phyloP scores from a whole-genome alignment of 2,113 vertebrate species.

The Hypanus sabinus region DNA sequence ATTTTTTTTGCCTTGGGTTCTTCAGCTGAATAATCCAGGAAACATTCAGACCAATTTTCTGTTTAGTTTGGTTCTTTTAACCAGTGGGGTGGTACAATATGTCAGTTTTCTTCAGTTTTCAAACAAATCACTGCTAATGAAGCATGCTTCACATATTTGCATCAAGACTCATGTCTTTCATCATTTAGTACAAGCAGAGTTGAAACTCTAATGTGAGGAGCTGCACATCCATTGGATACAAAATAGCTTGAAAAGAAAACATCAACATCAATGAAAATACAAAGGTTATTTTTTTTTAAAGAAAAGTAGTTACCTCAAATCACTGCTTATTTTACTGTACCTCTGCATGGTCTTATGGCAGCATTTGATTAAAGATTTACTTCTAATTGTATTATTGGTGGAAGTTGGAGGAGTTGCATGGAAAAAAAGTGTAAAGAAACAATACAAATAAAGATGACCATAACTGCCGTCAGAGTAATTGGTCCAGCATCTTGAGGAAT shows the following conservation, averaged over 20 bases:
- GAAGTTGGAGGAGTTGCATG: too few species aligned
- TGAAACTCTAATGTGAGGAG: neutral
- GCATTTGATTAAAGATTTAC: neutral
- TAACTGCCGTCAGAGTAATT: neutral
- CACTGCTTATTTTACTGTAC: neutral
- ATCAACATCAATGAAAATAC: neutral
- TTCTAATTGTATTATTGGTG: neutral
- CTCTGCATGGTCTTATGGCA: neutral
- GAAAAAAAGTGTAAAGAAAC: neutral
- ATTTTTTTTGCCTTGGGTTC: neutral
- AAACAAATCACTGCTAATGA: slow-evolving; percentile 32
- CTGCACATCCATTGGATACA: neutral
- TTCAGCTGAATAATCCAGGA: neutral
- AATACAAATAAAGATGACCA: neutral
- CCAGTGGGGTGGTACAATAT: neutral
- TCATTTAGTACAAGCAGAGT: neutral
- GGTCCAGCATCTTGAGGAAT: neutral
- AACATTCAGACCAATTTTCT: neutral
- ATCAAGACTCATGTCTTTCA: neutral
- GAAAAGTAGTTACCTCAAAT: neutral
- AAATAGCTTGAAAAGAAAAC: neutral
- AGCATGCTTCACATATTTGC: slow-evolving; percentile 2
- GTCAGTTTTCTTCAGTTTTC: neutral
- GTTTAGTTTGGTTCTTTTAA: neutral
- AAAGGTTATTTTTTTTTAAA: neutral